Conservation (phyloP, 1,140 invertebrate genomes). For the Aphelinus certus region DNA sequence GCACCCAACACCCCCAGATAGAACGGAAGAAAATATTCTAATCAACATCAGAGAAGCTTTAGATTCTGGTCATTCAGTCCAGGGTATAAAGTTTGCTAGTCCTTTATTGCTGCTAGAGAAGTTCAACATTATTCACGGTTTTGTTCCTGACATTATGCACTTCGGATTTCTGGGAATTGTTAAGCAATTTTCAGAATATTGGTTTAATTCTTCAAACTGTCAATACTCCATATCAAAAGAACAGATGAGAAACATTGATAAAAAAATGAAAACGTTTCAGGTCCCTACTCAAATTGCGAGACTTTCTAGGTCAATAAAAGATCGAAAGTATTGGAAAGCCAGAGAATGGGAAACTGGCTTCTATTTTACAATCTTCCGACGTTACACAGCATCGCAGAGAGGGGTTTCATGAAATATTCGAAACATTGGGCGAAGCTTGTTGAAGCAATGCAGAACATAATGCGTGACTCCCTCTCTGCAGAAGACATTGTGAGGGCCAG, state of each 20-base stretch:
- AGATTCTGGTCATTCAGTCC: neutral
- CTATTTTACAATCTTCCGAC: constrained; percentile 37
- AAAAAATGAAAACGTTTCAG: constrained; percentile 2
- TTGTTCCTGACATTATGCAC: constrained; percentile 23
- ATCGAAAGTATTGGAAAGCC: constrained; percentile 30
- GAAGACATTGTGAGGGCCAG: too few relatives aligned
- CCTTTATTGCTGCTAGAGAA: constrained; percentile 6
- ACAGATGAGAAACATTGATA: neutral
- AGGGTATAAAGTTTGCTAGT: neutral
- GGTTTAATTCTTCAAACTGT: neutral
- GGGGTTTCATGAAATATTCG: constrained; percentile 1
- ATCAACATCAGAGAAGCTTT: constrained; percentile 17
- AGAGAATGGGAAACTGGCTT: constrained; percentile 5
- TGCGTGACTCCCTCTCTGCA: neutral
- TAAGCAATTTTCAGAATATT: constrained; percentile 10
- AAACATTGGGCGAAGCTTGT: constrained; percentile 34
- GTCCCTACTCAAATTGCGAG: constrained; percentile 29
- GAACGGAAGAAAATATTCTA: neutral
- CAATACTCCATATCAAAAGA: neutral
- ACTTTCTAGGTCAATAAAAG: constrained; percentile 14
- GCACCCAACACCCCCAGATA: neutral
- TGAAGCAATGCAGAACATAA: constrained; percentile 19
- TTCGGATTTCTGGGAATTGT: neutral
- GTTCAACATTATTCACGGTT: constrained; percentile 22
- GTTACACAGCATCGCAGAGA: constrained; percentile 1